Percentiles rank a stretch among this genome's conserved stretches.
These are phyloP conservation scores for Heptranchias perlo DNA, from an alignment of 2,113 vertebrate genomes.

Conservation along the genomic window DNA sequence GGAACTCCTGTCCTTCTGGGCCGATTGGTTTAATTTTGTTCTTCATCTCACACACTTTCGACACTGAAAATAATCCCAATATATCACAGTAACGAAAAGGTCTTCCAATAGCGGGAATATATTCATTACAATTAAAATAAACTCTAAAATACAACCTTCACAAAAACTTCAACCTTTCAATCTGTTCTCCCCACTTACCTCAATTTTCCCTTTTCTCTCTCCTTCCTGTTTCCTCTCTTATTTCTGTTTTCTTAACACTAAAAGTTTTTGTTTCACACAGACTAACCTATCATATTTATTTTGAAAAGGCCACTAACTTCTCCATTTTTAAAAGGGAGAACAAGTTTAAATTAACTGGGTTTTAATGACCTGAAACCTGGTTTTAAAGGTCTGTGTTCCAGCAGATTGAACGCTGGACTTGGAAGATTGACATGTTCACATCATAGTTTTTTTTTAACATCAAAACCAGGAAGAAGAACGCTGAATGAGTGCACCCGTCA, in stretches of 20 bases:
- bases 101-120: not conserved
- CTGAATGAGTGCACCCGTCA: not conserved
- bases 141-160: not conserved
- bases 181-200: not conserved
- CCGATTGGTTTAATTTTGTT: not conserved
- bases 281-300: not conserved
- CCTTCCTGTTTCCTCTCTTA: not conserved
- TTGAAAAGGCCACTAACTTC: not conserved
- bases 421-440: not conserved
- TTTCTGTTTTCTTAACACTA: not conserved
- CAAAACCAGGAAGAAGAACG: not conserved
- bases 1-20: not conserved
- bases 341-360: not conserved
- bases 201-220: not conserved
- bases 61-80: not conserved
- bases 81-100: not conserved
- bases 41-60: not conserved
- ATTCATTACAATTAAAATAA: not conserved
- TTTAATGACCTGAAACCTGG: not conserved
- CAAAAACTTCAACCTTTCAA: not conserved
- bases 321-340: not conserved
- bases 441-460: not conserved
- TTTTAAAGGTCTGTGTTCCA: not conserved
- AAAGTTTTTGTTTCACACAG: not conserved
- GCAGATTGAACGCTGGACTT: not conserved